These are phyloP conservation scores for Mustela lutreola DNA, from an alignment of 2,113 vertebrate species.

Conservation along the genomic window DNA sequence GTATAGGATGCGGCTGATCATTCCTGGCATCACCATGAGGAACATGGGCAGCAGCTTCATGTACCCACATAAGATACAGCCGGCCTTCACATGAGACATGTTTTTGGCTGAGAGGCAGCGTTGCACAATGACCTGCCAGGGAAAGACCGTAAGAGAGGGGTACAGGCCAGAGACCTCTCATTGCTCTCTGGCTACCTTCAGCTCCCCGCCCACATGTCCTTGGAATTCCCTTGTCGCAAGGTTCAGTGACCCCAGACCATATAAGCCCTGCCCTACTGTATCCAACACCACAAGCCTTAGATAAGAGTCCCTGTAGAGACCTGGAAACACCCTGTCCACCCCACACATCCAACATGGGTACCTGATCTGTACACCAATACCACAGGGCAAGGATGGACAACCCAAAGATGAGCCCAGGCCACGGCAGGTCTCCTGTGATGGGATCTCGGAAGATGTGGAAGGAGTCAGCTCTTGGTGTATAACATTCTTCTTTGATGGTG, in stretches of 20 bases:
- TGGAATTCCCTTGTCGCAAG: background rate
- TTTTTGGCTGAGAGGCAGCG: slow-evolving; percentile 98
- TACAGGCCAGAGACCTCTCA: background rate
- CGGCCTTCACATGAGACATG: slow-evolving; percentile 97
- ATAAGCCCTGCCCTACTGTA: background rate
- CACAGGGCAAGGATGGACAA: slow-evolving; percentile 92
- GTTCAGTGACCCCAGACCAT: background rate
- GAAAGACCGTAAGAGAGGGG: background rate
- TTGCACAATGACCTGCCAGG: slow-evolving; percentile 96
- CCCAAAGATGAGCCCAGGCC: slow-evolving; percentile 96
- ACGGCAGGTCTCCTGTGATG: slow-evolving; percentile 92
- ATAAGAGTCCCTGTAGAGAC: background rate
- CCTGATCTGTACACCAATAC: slow-evolving; percentile 99
- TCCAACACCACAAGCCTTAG: background rate
- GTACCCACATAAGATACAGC: slow-evolving; percentile 96
- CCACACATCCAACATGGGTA: slow-evolving; percentile 62
- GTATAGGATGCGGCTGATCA: slow-evolving; percentile 97
- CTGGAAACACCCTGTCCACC: background rate
- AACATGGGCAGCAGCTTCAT: slow-evolving; percentile 98
- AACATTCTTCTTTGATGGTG: slow-evolving; percentile 85
- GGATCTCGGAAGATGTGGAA: slow-evolving; percentile 96
- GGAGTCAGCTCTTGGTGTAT: slow-evolving; percentile 90
- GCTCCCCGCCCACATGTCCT: background rate
- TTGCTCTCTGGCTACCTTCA: background rate
- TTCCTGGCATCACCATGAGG: slow-evolving; percentile 96